These are phyloP conservation scores for Periophthalmodon schlosseri DNA, from an alignment of 2,113 vertebrate species.

Conservation along the genomic window DNA sequence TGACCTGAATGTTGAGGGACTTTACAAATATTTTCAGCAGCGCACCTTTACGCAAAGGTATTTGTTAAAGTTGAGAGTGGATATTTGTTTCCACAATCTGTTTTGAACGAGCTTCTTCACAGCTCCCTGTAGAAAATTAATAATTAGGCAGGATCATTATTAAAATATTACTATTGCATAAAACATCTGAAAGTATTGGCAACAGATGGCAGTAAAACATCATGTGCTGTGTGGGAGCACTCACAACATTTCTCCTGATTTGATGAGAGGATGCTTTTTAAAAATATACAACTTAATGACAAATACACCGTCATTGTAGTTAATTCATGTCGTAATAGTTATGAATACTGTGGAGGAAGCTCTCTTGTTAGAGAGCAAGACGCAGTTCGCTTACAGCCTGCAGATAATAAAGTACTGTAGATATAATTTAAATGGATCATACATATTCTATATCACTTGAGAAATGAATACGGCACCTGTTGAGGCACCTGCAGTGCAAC, in stretches of 20 bases:
- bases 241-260: constrained; percentile 47
- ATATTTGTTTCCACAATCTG: constrained; percentile 45
- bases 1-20: constrained; percentile 57
- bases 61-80: constrained; percentile 55
- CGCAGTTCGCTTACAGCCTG: constrained; percentile 24
- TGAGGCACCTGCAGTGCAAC: constrained; percentile 16
- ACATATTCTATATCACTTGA: constrained; percentile 22
- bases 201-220: constrained; percentile 94
- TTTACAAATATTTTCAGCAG: constrained; percentile 51
- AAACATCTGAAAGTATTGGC: constrained; percentile 73
- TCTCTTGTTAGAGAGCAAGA: constrained; percentile 28
- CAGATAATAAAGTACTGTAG: constrained; percentile 25
- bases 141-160: constrained; percentile 55
- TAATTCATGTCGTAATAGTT: constrained; percentile 25
- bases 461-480: constrained; percentile 36
- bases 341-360: constrained; percentile 23
- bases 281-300: constrained; percentile 41
- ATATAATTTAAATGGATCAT: constrained; percentile 38
- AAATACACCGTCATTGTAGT: not conserved
- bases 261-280: constrained; percentile 30
- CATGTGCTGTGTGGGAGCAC: constrained; percentile 53
- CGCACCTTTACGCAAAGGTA: constrained; percentile 57
- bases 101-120: constrained; percentile 40
- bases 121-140: constrained; percentile 53
- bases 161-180: constrained; percentile 68